Base-by-base conservation (phyloP, 2,797 vertebrate species). In the Fistularia commersonii region DNA sequence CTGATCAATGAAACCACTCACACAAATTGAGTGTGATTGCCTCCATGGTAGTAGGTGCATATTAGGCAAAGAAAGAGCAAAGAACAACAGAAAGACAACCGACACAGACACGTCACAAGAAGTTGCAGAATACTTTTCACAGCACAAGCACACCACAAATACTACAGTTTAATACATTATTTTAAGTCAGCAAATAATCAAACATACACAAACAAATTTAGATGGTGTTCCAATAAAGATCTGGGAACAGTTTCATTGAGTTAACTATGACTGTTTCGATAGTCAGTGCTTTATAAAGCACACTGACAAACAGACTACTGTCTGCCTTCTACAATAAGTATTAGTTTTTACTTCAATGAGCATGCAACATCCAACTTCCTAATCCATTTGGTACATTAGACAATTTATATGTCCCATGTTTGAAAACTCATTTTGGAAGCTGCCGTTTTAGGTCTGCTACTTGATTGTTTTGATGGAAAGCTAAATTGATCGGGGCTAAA, bases 41-140 rank as follows among this genome's bases (percentile, higher is more conserved):
- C 59, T 81, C 47, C 57, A 59, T 59, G 80, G 66, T 65, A 76
- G 42, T 82, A 75, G 69, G 77, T 79, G 68, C 43, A 33, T 35
- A 58, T 69, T 7, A 74, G 55, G 79, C 75, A 73, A 46, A 80
- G 66, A 82, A 37, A 74, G 49, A 78, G 54, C 58, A 63, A 64
- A 72, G 63, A 73, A 50, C 72, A 54, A 71, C 45, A 64, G 35
- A 62, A 42, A 8, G 32, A 70, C 64, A 69, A 38, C 6, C 57
- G 54, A 51, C 61, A 64, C 13, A 35, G 53, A 76, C 58, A 70
- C 14, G 13, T 40, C 52, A 57, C 43, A 50, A 11, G 11, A 32
- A 67, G 48, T 3, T 43, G 33, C 10, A 51, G 6, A 48, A 40
- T 39, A 42, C 43, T 13, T 56, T 35, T 12, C 49, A 52, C 32